phyloP scores from a whole-genome alignment of 2,113 vertebrate species.

The Rattus norvegicus region DNA sequence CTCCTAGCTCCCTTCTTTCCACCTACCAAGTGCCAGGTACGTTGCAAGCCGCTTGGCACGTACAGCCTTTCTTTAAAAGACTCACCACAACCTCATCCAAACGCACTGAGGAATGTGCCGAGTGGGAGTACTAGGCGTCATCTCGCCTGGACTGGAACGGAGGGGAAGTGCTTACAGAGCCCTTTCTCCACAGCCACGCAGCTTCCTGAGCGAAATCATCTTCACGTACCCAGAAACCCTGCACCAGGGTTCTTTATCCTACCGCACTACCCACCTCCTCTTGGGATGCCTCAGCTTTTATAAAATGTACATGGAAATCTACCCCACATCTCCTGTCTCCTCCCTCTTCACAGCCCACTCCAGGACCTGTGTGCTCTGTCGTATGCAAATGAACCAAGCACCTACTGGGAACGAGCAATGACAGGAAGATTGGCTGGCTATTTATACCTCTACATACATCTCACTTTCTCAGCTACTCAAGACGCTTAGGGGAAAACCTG shows the following conservation, averaged over 20 bases:
- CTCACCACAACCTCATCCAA: background rate
- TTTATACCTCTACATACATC: background rate
- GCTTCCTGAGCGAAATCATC: rapidly evolving
- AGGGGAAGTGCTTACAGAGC: background rate
- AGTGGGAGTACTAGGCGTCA: background rate
- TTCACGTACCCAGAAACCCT: no score
- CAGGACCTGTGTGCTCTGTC: background rate
- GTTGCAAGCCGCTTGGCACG: background rate
- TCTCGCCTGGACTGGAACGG: background rate
- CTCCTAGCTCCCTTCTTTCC: background rate
- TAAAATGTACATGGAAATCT: background rate
- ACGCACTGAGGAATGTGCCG: background rate
- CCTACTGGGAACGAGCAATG: background rate
- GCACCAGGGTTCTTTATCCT: background rate
- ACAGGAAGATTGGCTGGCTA: constrained; percentile 21
- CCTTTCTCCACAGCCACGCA: background rate
- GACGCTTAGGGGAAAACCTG: background rate
- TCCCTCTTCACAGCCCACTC: background rate
- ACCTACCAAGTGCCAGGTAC: background rate
- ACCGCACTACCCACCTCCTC: background rate
- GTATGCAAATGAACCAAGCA: background rate
- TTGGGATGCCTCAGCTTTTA: background rate
- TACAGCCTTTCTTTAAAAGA: background rate
- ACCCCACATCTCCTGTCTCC: background rate
- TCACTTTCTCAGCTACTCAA: constrained; percentile 1